Base-by-base conservation (phyloP, 2,797 vertebrate species). In the Phrynocephalus guinanensis region DNA sequence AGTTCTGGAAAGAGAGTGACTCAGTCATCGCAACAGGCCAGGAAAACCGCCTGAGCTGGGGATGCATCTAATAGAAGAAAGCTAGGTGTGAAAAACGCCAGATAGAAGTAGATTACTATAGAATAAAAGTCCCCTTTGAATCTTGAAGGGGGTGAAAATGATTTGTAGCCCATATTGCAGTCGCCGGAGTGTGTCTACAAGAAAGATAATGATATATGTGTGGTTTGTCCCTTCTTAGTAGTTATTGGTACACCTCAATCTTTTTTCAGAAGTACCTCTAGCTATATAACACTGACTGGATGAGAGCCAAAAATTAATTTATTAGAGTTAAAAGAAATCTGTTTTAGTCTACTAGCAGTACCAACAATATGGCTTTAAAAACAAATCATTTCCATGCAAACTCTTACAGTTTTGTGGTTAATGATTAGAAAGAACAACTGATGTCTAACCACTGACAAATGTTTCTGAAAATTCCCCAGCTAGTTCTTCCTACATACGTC, bases 361-460 rank as follows among this genome's bases (percentile, higher is more conserved):
- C 56, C 28, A 84, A 3, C 60, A 67, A 87, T 71, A 50, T 38
- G 9, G 33, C 11, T 72, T 81, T 78, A 48, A 38, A 81, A 82
- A 84, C 38, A 67, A 77, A 60, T 68, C 82, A 3, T 84, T 88
- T 66, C 56, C 67, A 16, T 84, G 73, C 63, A 70, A 82, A 68
- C 89, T 22, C 30, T 88, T 84, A n/a, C 85, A 68, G 70, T 30
- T 28, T 72, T 88, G 84, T 78, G 70, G 72, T 77, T 80, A 70
- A 79, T 83, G 33, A 70, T 26, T 22, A 66, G 38, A 88, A 48
- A 56, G 24, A 77, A 50, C 71, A 82, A 67, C n/a, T 30, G 52
- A 73, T 73, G 60, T 63, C 13, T 76, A 75, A 20, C 52, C 68
- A 76, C 63, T 75, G 68, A 48, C 48, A n/a, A 10, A 30, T 33